These are phyloP conservation scores for Cyclura pinguis DNA, from an alignment of 2,797 vertebrate species.

Conservation along the genomic window DNA sequence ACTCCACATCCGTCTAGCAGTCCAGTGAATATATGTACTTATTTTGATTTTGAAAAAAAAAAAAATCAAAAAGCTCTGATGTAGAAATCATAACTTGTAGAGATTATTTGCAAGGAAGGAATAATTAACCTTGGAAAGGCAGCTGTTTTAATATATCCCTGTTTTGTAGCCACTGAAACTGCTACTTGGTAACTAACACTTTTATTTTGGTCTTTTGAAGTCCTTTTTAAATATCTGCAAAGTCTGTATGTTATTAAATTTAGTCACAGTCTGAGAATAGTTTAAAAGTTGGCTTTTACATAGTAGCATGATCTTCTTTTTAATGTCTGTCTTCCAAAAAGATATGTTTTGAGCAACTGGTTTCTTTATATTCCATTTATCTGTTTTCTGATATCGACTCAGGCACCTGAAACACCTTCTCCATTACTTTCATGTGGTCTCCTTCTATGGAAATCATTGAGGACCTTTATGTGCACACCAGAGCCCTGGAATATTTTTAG, in stretches of 20 bases:
- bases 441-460: neutral
- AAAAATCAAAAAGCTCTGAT: constrained; percentile 26
- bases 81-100: neutral
- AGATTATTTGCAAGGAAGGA: constrained; percentile 14
- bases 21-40: neutral
- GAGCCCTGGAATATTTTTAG: neutral
- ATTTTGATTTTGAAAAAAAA: neutral
- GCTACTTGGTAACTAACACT: neutral
- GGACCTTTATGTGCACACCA: neutral
- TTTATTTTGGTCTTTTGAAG: constrained; percentile 3
- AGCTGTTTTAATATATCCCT: neutral
- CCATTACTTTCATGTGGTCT: neutral
- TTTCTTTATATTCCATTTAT: neutral
- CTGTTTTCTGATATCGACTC: neutral
- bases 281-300: neutral
- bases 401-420: neutral
- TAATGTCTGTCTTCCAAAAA: neutral
- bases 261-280: neutral
- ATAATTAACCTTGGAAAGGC: neutral
- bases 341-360: neutral
- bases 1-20: neutral
- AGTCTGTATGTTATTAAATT: neutral
- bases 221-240: neutral
- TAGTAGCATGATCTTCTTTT: neutral
- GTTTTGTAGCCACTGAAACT: neutral